Evolutionary conservation across 2,888 invertebrate genomes (phyloP).

Genomic region (Thereva nobilitata): DNA sequence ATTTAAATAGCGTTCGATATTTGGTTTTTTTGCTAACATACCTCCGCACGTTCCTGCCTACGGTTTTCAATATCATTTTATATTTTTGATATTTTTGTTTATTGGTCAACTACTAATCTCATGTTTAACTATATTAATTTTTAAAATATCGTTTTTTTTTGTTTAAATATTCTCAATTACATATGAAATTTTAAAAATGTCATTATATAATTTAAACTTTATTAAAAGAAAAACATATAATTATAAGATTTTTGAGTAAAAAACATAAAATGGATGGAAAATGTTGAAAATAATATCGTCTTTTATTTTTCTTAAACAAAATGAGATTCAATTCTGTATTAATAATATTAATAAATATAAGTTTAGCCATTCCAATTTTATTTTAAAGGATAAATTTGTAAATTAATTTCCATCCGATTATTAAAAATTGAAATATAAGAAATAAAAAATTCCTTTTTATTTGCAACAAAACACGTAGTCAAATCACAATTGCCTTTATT

Average conservation of each 20-base stretch:
- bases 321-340: too few species aligned
- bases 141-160: constrained; percentile 27
- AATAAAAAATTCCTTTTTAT: background rate
- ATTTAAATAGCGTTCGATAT: constrained; percentile 36
- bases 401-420: too few species aligned
- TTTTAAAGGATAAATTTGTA: too few species aligned
- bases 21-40: constrained; percentile 43
- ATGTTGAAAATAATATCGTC: too few species aligned
- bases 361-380: too few species aligned
- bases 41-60: constrained; percentile 60
- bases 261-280: too few species aligned
- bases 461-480: constrained; percentile 9
- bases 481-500: background rate
- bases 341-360: too few species aligned
- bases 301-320: too few species aligned
- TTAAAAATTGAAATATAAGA: too few species aligned
- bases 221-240: too few species aligned
- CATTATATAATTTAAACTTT: background rate
- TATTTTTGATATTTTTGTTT: constrained; percentile 46
- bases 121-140: constrained; percentile 34
- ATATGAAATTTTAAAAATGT: constrained; percentile 23
- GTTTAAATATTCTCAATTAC: constrained; percentile 38
- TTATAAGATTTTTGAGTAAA: too few species aligned
- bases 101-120: constrained; percentile 38
- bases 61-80: constrained; percentile 51